These are phyloP conservation scores for Cettia cetti DNA, from an alignment of 2,113 vertebrate species.

Conservation along the genomic window DNA sequence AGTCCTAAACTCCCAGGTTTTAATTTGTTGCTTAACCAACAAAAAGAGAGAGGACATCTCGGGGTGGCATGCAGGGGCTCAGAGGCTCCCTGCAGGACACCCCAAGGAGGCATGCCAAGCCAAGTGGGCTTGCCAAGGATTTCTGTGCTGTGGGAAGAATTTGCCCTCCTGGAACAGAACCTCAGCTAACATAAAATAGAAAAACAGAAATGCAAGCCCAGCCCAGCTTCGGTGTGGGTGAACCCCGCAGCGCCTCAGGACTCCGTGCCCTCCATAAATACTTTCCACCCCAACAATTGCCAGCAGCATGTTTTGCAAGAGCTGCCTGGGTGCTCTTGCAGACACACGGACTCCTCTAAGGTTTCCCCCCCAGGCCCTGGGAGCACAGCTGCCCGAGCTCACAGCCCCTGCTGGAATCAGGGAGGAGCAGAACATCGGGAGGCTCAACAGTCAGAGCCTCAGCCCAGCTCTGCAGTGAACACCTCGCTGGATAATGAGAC, in stretches of 20 bases:
- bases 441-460: not conserved
- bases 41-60: rapidly evolving
- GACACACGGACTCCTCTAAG: rapidly evolving
- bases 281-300: not conserved
- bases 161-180: not conserved
- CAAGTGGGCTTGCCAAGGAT: not conserved
- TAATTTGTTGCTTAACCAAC: not conserved
- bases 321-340: not conserved
- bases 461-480: rapidly evolving
- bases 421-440: rapidly evolving
- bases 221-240: not conserved
- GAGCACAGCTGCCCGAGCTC: not conserved
- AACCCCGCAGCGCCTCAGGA: rapidly evolving
- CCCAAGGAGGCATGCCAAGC: rapidly evolving
- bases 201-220: rapidly evolving
- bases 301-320: not conserved
- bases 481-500: rapidly evolving
- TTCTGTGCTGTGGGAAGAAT: not conserved
- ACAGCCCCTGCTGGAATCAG: not conserved
- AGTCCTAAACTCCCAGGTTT: not conserved
- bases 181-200: rapidly evolving
- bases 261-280: not conserved
- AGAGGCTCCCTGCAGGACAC: not conserved
- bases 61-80: rapidly evolving
- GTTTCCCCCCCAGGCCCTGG: not conserved